Evolutionary conservation across 1,140 invertebrate species (phyloP), one percentile per base, ranked within the genome.

Genomic region (Diachasma alloeum): DNA sequence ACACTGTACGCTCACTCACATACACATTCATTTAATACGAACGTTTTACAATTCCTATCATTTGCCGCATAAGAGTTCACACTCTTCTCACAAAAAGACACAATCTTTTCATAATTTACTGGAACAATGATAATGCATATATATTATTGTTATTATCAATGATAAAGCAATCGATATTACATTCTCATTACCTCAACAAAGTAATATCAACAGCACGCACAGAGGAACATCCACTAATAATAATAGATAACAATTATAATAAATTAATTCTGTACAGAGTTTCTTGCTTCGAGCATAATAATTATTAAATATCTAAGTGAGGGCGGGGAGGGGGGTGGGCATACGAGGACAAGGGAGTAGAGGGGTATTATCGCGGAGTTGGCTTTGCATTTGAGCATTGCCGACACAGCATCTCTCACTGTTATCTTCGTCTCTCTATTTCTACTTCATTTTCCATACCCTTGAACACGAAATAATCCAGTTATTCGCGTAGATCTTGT

Each of bases 211-310:
- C 79, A 82, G 79, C 76, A 76, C 80, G 53, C 36, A 66, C 22
- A 19, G 48, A 17, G 66, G 19, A 22, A 72, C 22, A 72, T 63
- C n/a, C 81, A 75, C 69, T 81, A 81, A 82, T 84, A 84, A 84
- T 85, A 83, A 84, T 84, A 86, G 87, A 87, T 88, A 89, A 89
- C 86, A 88, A 88, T 88, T 85, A 89, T 88, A 89, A 89, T 89
- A 89, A 90, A 90, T 90, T 87, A 90, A 86, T 89, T 90, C 86
- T 90, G 88, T 90, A 90, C 88, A 90, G 83, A 86, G 82, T 86
- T 79, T 68, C n/a, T 78, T 81, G 84, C 83, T 83, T 87, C 81
- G 83, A 86, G 85, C 83, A 84, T 81, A 74, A 82, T 82, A 82
- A 83, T 84, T 68, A 85, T 85, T 85, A 78, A 82, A 85, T 75